Evolutionary conservation across 1,140 invertebrate genomes (phyloP).

Genomic region (Helicoverpa armigera): DNA sequence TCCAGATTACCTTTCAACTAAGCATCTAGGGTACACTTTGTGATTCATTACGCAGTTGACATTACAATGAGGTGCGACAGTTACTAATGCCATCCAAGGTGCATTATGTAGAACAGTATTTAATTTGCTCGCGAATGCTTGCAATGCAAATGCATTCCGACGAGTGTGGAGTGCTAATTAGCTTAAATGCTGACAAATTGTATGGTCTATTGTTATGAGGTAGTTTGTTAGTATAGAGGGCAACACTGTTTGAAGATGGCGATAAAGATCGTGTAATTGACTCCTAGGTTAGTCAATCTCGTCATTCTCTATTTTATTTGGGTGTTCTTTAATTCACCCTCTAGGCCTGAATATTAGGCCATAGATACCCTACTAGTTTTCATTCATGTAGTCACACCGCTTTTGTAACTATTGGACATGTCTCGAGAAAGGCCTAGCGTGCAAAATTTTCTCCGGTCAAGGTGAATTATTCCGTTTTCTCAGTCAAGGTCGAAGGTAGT

Average conservation of each 20-base stretch:
- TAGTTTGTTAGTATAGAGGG: no score
- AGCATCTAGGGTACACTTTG: constrained; percentile 4
- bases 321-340: background rate
- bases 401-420: no score
- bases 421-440: no score
- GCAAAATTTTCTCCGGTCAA: no score
- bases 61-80: constrained; percentile 18
- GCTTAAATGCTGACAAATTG: constrained; percentile 1
- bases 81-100: constrained; percentile 17
- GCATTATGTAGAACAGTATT: constrained; percentile 18
- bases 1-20: background rate
- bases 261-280: background rate
- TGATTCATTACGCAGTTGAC: background rate
- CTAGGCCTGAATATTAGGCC: no score
- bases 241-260: background rate
- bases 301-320: background rate
- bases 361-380: no score
- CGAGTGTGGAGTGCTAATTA: constrained; percentile 13
- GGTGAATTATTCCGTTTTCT: no score
- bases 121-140: constrained; percentile 7
- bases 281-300: background rate
- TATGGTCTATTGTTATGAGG: no score
- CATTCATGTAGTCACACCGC: no score
- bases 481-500: no score
- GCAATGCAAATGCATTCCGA: constrained; percentile 20